Percentiles rank a stretch among this genome's conserved stretches.
These are phyloP conservation scores for Dusona sp. DNA, from an alignment of 2,888 invertebrate genomes.

Conservation along the genomic window DNA sequence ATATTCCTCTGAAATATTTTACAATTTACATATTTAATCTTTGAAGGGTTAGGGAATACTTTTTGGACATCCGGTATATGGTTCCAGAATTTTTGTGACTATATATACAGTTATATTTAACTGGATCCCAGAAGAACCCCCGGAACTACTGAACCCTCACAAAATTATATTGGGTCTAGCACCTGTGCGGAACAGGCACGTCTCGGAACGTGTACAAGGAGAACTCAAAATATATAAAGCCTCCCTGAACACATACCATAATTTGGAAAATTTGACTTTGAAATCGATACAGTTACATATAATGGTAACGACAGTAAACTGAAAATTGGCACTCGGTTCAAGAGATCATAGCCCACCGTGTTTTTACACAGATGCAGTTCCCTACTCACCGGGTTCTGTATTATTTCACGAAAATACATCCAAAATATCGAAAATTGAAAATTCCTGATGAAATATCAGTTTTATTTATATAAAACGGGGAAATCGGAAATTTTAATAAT, in stretches of 20 bases:
- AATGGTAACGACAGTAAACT: not conserved
- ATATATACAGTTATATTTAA: not conserved
- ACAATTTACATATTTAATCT: not conserved
- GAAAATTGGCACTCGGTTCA: not conserved
- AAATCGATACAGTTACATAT: not conserved
- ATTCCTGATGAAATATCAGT: not conserved
- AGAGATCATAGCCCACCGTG: not conserved
- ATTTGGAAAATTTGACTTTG: not conserved
- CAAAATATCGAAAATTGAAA: not conserved
- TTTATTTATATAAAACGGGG: no score
- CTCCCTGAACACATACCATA: slow-evolving; percentile 6
- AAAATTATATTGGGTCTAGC: slow-evolving; percentile 63
- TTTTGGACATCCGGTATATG: not conserved
- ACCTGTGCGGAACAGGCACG: slow-evolving; percentile 57
- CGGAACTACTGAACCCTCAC: slow-evolving; percentile 33
- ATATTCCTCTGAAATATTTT: not conserved
- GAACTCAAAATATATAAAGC: slow-evolving; percentile 39
- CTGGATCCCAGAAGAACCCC: slow-evolving; percentile 28
- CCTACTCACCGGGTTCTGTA: not conserved
- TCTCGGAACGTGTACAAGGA: slow-evolving; percentile 8
- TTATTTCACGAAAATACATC: not conserved
- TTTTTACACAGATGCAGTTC: not conserved
- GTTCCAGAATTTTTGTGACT: not conserved
- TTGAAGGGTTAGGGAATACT: not conserved
- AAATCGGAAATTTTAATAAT: no score